Evolutionary conservation across 2,797 vertebrate genomes (phyloP).

Genomic region (Pampus argenteus): DNA sequence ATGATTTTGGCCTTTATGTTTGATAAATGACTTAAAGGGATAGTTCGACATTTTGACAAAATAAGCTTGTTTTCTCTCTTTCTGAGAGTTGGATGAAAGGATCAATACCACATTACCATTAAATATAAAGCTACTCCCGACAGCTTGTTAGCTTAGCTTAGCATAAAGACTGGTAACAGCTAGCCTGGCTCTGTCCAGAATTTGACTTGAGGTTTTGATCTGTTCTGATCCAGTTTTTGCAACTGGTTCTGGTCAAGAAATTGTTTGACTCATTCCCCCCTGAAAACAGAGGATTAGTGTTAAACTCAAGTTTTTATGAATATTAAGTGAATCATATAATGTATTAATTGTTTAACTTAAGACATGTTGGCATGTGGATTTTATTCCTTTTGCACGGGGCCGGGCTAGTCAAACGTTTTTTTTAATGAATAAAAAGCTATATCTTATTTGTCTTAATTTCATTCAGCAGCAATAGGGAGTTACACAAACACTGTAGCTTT

Average conservation of each 20-base stretch:
- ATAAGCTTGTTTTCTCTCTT: too few relatives aligned
- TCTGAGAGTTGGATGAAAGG: not conserved
- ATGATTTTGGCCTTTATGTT: too few relatives aligned
- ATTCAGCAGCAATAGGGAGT: not conserved
- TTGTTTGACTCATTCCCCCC: not conserved
- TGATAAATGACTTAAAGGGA: too few relatives aligned
- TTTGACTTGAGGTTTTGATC: too few relatives aligned
- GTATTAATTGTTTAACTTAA: too few relatives aligned
- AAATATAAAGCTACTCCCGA: not conserved
- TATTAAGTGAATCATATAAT: too few relatives aligned
- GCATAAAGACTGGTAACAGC: not conserved
- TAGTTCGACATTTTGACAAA: too few relatives aligned
- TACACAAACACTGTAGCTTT: not conserved
- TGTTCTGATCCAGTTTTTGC: too few relatives aligned
- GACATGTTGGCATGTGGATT: not conserved
- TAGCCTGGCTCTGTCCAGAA: not conserved
- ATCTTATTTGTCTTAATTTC: too few relatives aligned
- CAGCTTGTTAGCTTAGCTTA: not conserved
- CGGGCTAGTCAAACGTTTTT: not conserved
- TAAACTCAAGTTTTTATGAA: too few relatives aligned
- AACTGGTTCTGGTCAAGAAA: not conserved
- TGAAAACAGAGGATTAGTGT: too few relatives aligned
- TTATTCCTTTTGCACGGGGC: not conserved
- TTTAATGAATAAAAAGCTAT: not conserved
- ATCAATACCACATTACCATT: not conserved